Evolutionary conservation across 2,113 vertebrate genomes (phyloP).

Genomic region (Seriola quinqueradiata): DNA sequence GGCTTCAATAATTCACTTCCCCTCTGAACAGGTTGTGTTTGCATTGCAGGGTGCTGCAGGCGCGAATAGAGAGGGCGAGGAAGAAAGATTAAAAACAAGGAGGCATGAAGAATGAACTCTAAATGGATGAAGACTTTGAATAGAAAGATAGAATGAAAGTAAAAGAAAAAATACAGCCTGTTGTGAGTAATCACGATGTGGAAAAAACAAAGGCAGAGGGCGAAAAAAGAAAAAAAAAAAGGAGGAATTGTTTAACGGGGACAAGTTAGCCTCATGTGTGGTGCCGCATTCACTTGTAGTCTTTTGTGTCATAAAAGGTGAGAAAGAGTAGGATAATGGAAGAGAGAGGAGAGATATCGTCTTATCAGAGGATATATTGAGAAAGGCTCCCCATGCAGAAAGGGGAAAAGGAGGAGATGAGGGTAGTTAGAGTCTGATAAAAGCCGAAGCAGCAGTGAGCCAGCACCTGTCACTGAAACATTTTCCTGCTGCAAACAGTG

Average conservation of each 20-base stretch:
- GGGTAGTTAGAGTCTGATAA: slow-evolving; percentile 28
- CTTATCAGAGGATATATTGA: slow-evolving; percentile 33
- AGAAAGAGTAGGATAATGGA: slow-evolving; percentile 36
- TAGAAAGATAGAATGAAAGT: slow-evolving; percentile 53
- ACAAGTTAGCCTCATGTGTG: slow-evolving; percentile 26
- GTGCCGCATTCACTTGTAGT: slow-evolving; percentile 7
- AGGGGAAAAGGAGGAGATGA: slow-evolving; percentile 24
- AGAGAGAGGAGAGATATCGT: not conserved
- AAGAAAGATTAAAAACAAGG: slow-evolving; percentile 78
- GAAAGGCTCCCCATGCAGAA: slow-evolving; percentile 15
- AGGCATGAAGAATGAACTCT: slow-evolving; percentile 74
- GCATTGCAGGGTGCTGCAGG: slow-evolving; percentile 78
- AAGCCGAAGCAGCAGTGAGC: slow-evolving; percentile 25
- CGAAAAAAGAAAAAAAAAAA: slow-evolving; percentile 5
- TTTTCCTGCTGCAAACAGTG: slow-evolving; percentile 18
- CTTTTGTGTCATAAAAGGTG: slow-evolving; percentile 24
- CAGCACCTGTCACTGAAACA: slow-evolving; percentile 23
- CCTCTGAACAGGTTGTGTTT: slow-evolving; percentile 81
- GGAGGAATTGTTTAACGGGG: slow-evolving; percentile 7
- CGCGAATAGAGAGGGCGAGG: slow-evolving; percentile 72
- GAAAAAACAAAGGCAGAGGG: slow-evolving; percentile 28
- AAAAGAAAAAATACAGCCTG: slow-evolving; percentile 33
- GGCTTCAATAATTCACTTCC: slow-evolving; percentile 80
- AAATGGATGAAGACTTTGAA: slow-evolving; percentile 74
- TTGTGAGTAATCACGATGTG: slow-evolving; percentile 62